phyloP scores from a whole-genome alignment of 2,888 invertebrate genomes.

The Osmoderma eremita region DNA sequence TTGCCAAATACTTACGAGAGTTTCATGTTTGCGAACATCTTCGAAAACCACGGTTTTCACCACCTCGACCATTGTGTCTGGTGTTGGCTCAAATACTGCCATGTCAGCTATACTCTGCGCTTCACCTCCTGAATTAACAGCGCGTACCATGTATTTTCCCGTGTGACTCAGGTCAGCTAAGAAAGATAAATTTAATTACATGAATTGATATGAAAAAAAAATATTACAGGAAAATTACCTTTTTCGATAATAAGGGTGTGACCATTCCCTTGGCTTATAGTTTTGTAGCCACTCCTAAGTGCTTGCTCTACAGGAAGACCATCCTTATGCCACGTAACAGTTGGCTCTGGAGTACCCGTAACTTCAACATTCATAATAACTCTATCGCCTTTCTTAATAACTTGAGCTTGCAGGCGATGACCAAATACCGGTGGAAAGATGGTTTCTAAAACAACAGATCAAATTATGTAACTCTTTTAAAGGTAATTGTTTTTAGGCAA shows the following conservation, averaged over 20 bases:
- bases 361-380: conserved; percentile 81
- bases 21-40: conserved; percentile 65
- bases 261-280: conserved; percentile 74
- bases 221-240: conserved; percentile 64
- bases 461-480: not conserved
- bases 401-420: conserved; percentile 79
- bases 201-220: not conserved
- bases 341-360: conserved; percentile 80
- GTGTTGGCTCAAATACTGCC: conserved; percentile 76
- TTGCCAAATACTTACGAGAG: conserved; percentile 63
- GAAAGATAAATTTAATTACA: conserved; percentile 44
- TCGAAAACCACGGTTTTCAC: conserved; percentile 75
- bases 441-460: conserved; percentile 68
- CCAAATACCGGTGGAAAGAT: conserved; percentile 85
- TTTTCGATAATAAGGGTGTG: conserved; percentile 77
- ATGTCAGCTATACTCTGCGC: conserved; percentile 85
- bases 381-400: conserved; percentile 76
- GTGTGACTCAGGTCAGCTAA: conserved; percentile 73
- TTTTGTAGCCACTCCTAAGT: conserved; percentile 66
- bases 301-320: conserved; percentile 70
- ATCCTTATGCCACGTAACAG: conserved; percentile 79
- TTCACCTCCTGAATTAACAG: conserved; percentile 81
- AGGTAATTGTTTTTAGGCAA: conserved; percentile 4
- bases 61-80: conserved; percentile 74
- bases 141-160: conserved; percentile 81